A percentile compares a stretch with the other conserved stretches of the same genome.
These are phyloP conservation scores for Mola mola DNA, from an alignment of 2,113 vertebrate species.

Conservation along the genomic window DNA sequence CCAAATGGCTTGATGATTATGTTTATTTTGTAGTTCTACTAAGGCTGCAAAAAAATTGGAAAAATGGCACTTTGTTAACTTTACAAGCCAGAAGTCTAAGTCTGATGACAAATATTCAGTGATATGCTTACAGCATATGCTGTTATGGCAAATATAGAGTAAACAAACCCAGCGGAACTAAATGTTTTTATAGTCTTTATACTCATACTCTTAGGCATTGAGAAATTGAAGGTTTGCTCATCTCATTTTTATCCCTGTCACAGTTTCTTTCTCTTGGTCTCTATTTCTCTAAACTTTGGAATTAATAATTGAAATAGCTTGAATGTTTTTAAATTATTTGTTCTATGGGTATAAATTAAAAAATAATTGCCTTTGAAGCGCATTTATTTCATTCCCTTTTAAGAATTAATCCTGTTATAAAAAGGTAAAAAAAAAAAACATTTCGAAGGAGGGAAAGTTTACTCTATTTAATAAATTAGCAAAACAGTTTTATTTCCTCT, in stretches of 20 bases:
- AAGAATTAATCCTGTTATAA: background rate
- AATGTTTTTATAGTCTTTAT: conserved; percentile 1
- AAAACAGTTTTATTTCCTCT: conserved; percentile 7
- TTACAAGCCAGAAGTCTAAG: too few relatives aligned
- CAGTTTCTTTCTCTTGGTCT: conserved; percentile 25
- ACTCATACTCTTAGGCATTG: background rate
- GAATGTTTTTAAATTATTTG: conserved; percentile 53
- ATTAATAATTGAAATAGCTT: conserved; percentile 60
- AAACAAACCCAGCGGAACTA: background rate
- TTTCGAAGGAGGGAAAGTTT: conserved; percentile 32
- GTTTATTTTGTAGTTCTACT: too few relatives aligned
- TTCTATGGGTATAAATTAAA: conserved; percentile 49
- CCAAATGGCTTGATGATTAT: too few relatives aligned
- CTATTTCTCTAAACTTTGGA: conserved; percentile 33
- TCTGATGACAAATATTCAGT: too few relatives aligned
- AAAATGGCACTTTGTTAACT: too few relatives aligned
- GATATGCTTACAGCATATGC: background rate
- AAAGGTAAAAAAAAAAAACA: conserved; percentile 11
- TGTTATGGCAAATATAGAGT: background rate
- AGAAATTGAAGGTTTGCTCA: conserved; percentile 16
- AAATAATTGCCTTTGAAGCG: conserved; percentile 50
- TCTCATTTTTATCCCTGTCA: conserved; percentile 37
- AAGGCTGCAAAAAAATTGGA: too few relatives aligned
- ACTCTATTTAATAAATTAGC: conserved; percentile 15
- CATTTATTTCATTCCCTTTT: conserved; percentile 29